These are phyloP conservation scores for Elephantulus edwardii DNA, from an alignment of 2,113 vertebrate species.

Conservation along the genomic window DNA sequence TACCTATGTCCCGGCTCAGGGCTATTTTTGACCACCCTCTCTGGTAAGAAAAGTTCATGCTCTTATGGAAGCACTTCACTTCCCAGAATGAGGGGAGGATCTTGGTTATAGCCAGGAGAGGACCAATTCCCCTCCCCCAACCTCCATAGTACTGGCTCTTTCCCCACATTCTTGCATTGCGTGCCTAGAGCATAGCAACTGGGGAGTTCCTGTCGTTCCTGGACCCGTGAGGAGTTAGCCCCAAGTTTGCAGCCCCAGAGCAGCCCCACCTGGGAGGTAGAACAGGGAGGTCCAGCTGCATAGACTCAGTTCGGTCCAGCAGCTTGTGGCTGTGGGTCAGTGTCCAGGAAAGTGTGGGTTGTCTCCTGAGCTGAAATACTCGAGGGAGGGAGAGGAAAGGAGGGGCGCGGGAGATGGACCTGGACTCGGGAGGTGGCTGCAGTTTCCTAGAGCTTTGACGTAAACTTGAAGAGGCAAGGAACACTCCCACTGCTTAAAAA, in stretches of 20 bases:
- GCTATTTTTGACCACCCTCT: neutral
- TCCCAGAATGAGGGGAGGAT: neutral
- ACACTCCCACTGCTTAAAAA: slow-evolving; percentile 69
- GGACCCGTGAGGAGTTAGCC: neutral
- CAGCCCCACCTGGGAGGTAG: neutral
- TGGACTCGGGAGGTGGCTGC: slow-evolving; percentile 57
- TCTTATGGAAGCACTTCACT: neutral
- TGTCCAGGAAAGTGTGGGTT: neutral
- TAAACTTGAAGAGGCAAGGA: slow-evolving; percentile 57
- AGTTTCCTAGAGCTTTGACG: slow-evolving; percentile 73
- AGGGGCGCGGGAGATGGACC: neutral
- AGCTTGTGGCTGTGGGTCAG: neutral
- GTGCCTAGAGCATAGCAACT: no score
- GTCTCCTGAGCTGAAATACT: neutral
- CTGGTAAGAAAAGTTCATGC: neutral
- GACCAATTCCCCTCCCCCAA: neutral
- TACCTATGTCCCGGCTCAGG: neutral
- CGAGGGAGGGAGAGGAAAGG: neutral
- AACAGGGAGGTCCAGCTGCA: neutral
- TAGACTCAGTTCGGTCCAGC: neutral
- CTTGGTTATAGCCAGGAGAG: neutral
- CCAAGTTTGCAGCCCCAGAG: neutral
- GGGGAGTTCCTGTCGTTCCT: neutral
- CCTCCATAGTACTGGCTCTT: neutral
- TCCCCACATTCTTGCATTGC: neutral